These are phyloP conservation scores for Mythimna loreyi DNA, from an alignment of 2,888 invertebrate species.

Conservation along the genomic window DNA sequence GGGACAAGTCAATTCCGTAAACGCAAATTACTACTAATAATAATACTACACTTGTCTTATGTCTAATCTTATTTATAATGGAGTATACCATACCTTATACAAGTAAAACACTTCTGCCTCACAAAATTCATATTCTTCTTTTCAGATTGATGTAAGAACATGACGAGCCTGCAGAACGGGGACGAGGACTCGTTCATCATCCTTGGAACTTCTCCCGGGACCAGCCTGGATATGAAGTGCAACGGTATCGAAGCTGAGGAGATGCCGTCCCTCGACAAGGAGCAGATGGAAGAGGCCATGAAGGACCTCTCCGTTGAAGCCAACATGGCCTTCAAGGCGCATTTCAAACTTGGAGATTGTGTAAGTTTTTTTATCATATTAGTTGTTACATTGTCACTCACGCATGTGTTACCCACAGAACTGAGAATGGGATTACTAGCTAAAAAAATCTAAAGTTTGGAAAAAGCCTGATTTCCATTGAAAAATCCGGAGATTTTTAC, in stretches of 20 bases:
- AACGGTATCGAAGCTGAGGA: conserved; percentile 72
- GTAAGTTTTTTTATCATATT: conserved; percentile 74
- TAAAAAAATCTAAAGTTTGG: too few species aligned
- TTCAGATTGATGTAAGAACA: conserved; percentile 73
- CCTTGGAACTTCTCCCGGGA: conserved; percentile 84
- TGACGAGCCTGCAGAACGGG: conserved; percentile 76
- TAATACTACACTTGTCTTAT: too few species aligned
- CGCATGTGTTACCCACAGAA: too few species aligned
- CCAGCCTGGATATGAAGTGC: conserved; percentile 81
- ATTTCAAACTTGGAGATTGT: conserved; percentile 82
- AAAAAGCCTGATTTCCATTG: too few species aligned
- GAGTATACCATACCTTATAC: too few species aligned
- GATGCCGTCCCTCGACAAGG: conserved; percentile 69
- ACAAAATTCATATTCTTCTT: conserved; percentile 5
- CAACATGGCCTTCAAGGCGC: conserved; percentile 84
- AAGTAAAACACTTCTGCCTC: too few species aligned
- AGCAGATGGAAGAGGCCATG: conserved; percentile 83
- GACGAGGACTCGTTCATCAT: conserved; percentile 89
- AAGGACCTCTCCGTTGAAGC: conserved; percentile 82
- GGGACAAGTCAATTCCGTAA: too few species aligned
- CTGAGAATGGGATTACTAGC: too few species aligned
- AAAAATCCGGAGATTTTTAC: too few species aligned
- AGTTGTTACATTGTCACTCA: background rate
- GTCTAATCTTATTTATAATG: too few species aligned
- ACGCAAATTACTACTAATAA: too few species aligned